These are phyloP conservation scores for Eristalinus sepulchralis DNA, from an alignment of 2,888 invertebrate genomes.

Conservation along the genomic window DNA sequence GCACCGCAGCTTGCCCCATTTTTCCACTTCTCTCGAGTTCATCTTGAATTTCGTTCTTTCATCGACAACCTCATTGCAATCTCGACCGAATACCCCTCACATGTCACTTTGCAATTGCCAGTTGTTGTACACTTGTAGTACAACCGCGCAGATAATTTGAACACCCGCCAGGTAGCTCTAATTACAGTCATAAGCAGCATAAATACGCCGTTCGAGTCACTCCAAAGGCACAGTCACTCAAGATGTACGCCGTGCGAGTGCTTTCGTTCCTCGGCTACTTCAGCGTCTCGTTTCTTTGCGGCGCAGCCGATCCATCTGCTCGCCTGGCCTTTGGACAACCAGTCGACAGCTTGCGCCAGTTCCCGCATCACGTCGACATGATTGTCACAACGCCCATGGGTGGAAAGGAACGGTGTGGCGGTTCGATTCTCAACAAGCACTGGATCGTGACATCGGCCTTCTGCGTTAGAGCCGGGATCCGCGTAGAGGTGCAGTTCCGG, in stretches of 20 bases:
- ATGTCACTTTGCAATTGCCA: too few species aligned
- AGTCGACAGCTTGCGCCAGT: conserved; percentile 49
- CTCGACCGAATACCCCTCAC: too few species aligned
- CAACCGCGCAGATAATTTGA: too few species aligned
- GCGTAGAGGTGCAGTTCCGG: conserved; percentile 21
- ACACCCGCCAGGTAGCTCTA: neutral
- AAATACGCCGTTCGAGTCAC: neutral
- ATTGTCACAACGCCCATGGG: neutral
- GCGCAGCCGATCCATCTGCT: neutral
- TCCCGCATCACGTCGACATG: conserved; percentile 60
- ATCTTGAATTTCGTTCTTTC: too few species aligned
- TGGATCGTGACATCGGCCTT: conserved; percentile 58
- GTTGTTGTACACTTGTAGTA: too few species aligned
- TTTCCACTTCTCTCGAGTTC: too few species aligned
- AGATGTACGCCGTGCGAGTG: neutral
- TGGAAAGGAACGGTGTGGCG: conserved; percentile 44
- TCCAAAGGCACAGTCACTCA: neutral
- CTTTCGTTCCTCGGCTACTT: neutral
- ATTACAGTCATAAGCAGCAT: neutral
- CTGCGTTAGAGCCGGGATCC: conserved; percentile 26
- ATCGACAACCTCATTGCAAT: too few species aligned
- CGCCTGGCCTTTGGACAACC: conserved; percentile 38
- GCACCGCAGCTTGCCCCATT: too few species aligned
- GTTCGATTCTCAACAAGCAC: conserved; percentile 57
- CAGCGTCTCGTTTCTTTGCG: neutral